These are phyloP conservation scores for Dermolepida albohirtum DNA, from an alignment of 2,888 invertebrate genomes.

Conservation along the genomic window DNA sequence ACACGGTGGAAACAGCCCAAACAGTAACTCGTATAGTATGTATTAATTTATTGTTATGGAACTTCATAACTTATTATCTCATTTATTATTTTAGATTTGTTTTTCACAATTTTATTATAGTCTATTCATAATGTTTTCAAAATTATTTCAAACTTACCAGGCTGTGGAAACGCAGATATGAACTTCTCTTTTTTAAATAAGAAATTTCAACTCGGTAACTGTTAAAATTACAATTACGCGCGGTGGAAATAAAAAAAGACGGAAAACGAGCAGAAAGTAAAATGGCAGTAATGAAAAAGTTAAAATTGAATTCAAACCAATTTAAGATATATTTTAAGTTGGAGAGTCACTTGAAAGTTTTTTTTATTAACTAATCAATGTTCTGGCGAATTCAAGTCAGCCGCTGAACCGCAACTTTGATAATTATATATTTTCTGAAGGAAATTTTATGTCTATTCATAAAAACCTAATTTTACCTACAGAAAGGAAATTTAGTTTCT, in stretches of 20 bases:
- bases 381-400: slow-evolving; percentile 56
- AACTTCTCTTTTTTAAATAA: slow-evolving; percentile 4
- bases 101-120: not conserved
- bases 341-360: slow-evolving; percentile 58
- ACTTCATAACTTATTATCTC: no score
- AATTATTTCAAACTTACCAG: slow-evolving; percentile 20
- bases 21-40: no score
- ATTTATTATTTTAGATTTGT: no score
- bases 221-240: slow-evolving; percentile 31
- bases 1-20: no score
- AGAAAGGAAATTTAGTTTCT: slow-evolving; percentile 21
- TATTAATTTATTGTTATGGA: no score
- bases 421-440: slow-evolving; percentile 56
- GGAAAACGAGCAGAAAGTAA: slow-evolving; percentile 48
- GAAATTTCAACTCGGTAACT: slow-evolving; percentile 1
- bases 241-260: slow-evolving; percentile 41
- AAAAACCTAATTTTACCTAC: slow-evolving; percentile 26
- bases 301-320: slow-evolving; percentile 58
- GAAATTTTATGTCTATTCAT: slow-evolving; percentile 41
- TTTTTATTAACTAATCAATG: slow-evolving; percentile 62
- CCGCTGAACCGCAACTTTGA: slow-evolving; percentile 57
- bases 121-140: slow-evolving; percentile 1
- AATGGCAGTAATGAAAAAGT: slow-evolving; percentile 57
- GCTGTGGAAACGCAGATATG: not conserved
- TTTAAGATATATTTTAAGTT: slow-evolving; percentile 58